Evolutionary conservation across 2,113 vertebrate genomes (phyloP).

Genomic region (Halcyon malimbica): DNA sequence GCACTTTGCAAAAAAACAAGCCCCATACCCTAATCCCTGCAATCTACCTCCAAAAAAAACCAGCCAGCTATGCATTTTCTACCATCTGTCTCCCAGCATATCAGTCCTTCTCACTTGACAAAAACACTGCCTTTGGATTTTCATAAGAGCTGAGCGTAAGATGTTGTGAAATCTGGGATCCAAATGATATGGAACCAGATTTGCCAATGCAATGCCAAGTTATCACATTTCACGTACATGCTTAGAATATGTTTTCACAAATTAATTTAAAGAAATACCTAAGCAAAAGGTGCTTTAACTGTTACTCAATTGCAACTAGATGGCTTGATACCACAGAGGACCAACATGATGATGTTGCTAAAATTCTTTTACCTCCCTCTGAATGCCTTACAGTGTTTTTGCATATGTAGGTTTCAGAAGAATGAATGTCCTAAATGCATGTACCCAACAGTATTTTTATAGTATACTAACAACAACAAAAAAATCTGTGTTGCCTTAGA

Average conservation of each 20-base stretch:
- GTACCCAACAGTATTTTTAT: not conserved
- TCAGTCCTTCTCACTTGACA: slow-evolving; percentile 7
- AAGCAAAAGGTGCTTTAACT: not conserved
- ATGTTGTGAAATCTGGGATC: slow-evolving; percentile 30
- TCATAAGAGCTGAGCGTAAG: not conserved
- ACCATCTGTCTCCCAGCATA: not conserved
- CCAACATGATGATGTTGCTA: fast-evolving
- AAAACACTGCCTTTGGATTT: slow-evolving; percentile 42
- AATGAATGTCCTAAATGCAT: not conserved
- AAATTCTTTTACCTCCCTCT: not conserved
- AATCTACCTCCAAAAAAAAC: not conserved
- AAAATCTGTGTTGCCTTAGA: not conserved
- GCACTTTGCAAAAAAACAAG: not conserved
- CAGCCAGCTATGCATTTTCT: not conserved
- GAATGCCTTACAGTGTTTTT: not conserved
- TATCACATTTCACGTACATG: not conserved
- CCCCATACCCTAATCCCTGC: not conserved
- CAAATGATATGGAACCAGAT: not conserved
- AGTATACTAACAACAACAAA: not conserved
- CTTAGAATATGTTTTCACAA: slow-evolving; percentile 33
- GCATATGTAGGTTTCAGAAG: not conserved
- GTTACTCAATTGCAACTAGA: not conserved
- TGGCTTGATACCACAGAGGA: not conserved
- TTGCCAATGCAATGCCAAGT: not conserved
- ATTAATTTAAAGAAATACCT: not conserved